These are phyloP conservation scores for Chaenocephalus aceratus DNA, from an alignment of 2,113 vertebrate genomes.

Conservation along the genomic window DNA sequence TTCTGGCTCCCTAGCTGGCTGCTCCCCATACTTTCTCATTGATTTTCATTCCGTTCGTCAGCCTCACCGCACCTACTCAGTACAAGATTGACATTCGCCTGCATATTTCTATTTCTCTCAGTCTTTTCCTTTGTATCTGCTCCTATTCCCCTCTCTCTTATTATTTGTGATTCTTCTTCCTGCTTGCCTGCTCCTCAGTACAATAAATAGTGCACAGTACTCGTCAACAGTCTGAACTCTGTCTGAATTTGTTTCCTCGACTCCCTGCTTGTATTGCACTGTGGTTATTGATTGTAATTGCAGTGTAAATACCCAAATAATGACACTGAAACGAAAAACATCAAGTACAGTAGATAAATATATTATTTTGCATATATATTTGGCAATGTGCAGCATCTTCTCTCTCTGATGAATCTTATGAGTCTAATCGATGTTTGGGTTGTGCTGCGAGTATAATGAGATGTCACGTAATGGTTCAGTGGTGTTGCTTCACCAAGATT, in stretches of 20 bases:
- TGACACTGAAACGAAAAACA: constrained; percentile 40
- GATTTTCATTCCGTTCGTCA: constrained; percentile 68
- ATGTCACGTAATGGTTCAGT: constrained; percentile 38
- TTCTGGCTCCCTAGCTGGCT: constrained; percentile 52
- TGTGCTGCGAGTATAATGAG: constrained; percentile 43
- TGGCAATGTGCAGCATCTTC: constrained; percentile 33
- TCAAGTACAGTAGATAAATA: constrained; percentile 31
- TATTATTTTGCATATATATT: constrained; percentile 41
- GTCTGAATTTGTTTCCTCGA: constrained; percentile 32
- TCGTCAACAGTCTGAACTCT: constrained; percentile 35
- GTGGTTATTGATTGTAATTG: constrained; percentile 48
- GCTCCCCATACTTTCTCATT: constrained; percentile 69
- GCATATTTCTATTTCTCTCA: constrained; percentile 48
- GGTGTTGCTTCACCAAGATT: constrained; percentile 44
- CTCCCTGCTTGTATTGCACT: constrained; percentile 4
- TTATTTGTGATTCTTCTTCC: constrained; percentile 29
- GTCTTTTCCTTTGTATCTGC: constrained; percentile 42
- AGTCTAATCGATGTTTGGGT: constrained; percentile 41
- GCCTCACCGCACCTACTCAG: constrained; percentile 59
- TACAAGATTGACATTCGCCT: constrained; percentile 69
- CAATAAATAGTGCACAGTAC: constrained; percentile 38
- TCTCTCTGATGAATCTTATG: constrained; percentile 43
- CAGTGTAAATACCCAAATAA: constrained; percentile 53
- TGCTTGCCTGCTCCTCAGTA: constrained; percentile 30
- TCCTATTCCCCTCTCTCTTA: constrained; percentile 44